These are phyloP conservation scores for Pristis pectinata DNA, from an alignment of 2,797 vertebrate genomes.

Conservation along the genomic window DNA sequence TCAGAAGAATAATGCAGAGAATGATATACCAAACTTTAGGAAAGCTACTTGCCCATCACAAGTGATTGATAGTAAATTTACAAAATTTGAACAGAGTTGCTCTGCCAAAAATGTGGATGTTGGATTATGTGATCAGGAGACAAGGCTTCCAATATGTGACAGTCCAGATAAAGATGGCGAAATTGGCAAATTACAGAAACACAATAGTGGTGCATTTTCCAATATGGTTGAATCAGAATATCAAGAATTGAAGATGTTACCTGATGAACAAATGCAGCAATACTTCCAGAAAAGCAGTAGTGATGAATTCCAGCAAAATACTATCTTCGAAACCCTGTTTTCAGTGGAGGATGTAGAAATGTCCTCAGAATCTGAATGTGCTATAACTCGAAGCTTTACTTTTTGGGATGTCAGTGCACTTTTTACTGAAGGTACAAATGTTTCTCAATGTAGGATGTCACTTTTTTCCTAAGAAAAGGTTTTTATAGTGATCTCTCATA, in stretches of 20 bases:
- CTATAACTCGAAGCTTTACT: slow-evolving; percentile 9
- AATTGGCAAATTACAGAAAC: not conserved
- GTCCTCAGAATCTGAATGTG: slow-evolving; percentile 26
- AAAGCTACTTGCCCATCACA: not conserved
- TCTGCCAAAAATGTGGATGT: not conserved
- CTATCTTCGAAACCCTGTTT: not conserved
- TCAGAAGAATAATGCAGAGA: not conserved
- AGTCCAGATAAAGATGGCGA: slow-evolving; percentile 22
- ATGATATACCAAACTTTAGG: not conserved
- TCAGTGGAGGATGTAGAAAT: slow-evolving; percentile 13
- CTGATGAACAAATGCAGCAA: not conserved
- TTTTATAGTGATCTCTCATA: not conserved
- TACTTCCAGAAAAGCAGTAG: not conserved
- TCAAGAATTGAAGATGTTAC: not conserved
- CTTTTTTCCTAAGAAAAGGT: not conserved
- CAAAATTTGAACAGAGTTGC: slow-evolving; percentile 17
- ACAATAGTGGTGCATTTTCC: not conserved
- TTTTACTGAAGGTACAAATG: slow-evolving; percentile 28
- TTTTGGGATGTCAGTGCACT: slow-evolving; percentile 16
- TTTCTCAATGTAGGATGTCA: not conserved
- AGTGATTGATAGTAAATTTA: slow-evolving; percentile 3
- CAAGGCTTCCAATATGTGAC: not conserved
- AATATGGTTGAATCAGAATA: not conserved
- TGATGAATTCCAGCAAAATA: slow-evolving; percentile 17
- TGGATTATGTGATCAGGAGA: not conserved